phyloP scores from a whole-genome alignment of 2,113 vertebrate species.

The Octodon degus region DNA sequence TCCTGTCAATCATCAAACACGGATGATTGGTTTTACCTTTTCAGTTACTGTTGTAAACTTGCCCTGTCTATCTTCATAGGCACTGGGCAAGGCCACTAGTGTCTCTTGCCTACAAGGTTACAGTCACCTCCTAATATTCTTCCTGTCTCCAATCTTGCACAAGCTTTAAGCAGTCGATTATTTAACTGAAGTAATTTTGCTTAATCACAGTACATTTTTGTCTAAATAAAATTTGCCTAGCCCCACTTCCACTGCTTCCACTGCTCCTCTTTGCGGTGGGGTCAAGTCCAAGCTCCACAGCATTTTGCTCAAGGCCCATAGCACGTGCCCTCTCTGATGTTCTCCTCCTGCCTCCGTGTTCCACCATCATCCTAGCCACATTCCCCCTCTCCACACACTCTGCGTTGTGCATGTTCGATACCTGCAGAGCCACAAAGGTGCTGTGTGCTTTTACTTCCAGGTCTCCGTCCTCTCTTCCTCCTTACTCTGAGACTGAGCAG shows the following conservation, averaged over 20 bases:
- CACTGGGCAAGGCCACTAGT: not conserved
- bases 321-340: fast-evolving
- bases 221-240: not conserved
- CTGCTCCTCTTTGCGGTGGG: not conserved
- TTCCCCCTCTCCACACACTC: not conserved
- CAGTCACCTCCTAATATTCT: not conserved
- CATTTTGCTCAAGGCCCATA: not conserved
- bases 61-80: not conserved
- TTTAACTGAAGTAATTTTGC: not conserved
- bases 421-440: not conserved
- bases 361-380: not conserved
- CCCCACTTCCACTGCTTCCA: not conserved
- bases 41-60: not conserved
- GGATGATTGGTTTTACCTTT: not conserved
- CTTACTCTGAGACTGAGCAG: not conserved
- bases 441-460: not conserved
- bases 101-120: not conserved
- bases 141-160: not conserved
- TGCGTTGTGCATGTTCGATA: too few relatives aligned
- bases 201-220: not conserved
- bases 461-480: not conserved
- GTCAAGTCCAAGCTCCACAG: not conserved
- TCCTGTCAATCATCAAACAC: too few relatives aligned
- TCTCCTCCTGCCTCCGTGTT: not conserved
- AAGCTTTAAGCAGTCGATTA: not conserved